Percentiles rank a stretch among this genome's conserved stretches.
Evolutionary conservation across 2,797 vertebrate genomes (phyloP).

Genomic region (Pithecia hirsuta): DNA sequence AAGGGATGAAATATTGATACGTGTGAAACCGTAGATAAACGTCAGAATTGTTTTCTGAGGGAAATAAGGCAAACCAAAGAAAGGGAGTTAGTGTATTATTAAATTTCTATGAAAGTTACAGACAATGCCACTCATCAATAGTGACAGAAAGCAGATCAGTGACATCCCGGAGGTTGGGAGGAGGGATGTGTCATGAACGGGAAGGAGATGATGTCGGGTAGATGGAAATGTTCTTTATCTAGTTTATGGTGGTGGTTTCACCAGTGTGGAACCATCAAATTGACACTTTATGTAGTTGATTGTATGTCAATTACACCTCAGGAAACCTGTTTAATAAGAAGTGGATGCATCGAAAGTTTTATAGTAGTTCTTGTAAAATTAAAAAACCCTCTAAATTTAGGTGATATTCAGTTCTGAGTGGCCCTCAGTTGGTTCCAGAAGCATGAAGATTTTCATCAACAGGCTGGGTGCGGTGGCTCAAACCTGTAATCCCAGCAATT

Average conservation of each 20-base stretch:
- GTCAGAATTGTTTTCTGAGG: not conserved
- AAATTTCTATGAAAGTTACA: not conserved
- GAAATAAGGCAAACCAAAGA: not conserved
- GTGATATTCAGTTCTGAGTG: not conserved
- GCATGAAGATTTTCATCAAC: not conserved
- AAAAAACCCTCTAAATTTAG: not conserved
- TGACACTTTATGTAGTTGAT: not conserved
- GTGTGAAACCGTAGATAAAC: too few species aligned
- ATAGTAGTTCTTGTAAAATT: not conserved
- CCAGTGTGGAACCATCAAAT: not conserved
- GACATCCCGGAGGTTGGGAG: not conserved
- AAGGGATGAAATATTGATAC: too few species aligned
- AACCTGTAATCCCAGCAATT: too few species aligned
- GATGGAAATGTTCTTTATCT: not conserved
- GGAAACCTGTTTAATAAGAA: not conserved
- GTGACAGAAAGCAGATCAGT: not conserved
- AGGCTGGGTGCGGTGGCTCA: too few species aligned
- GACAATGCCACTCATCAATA: not conserved
- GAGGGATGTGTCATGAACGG: too few species aligned
- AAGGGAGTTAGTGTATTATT: too few species aligned
- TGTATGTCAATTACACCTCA: not conserved
- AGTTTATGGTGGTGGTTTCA: not conserved
- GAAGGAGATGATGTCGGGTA: not conserved
- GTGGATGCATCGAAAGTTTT: not conserved
- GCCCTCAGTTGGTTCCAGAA: not conserved